Base-by-base conservation (phyloP, 2,888 invertebrate species). In the Gastrophysa polygoni region DNA sequence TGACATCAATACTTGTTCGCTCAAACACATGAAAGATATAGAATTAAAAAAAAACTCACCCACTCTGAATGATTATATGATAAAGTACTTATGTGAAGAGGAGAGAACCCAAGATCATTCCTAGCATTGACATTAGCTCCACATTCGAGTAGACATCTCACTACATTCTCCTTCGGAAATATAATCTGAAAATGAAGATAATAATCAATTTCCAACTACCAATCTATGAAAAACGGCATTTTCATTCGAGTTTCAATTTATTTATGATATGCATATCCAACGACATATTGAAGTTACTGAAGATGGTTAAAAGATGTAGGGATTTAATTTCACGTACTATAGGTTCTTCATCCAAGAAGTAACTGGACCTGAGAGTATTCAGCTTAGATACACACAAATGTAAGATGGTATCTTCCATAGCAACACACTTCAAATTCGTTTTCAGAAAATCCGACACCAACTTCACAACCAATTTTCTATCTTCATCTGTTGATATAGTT, bases 341-440 rank as follows among this genome's bases (percentile, higher is more conserved):
- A 14, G 81, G 84, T 74, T 84, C 85, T 76, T 90, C 91, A 73
- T 91, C 91, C 63, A 86, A 85, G 78, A 91, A 90, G 81, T 92
- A 90, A 71, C 89, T 88, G 77, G 91, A 90, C 76, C 89, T 89
- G 69, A 93, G 88, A 11, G 89, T 89, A 82, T 92, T 93, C 68
- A 89, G 84, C 68, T 89, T 88, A 44, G 90, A 91, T 59, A 91
- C 91, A 75, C 91, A 90, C 68, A 95, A 85, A 83, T 96, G 96
- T 63, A 96, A 85, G 67, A 95, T 84, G n/a, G 92, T 88, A 80
- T 94, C 93, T 63, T 90, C 90, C 60, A 88, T 86, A 74, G 84
- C 85, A 7, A 89, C 87, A 72, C 90, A 90, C 67, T 87, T 86
- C 56, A 91, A 88, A 81, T 91, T 88, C 63, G 84, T 81, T 57